Evolutionary conservation across 2,797 vertebrate genomes (phyloP).

Genomic region (Cryptoprocta ferox): DNA sequence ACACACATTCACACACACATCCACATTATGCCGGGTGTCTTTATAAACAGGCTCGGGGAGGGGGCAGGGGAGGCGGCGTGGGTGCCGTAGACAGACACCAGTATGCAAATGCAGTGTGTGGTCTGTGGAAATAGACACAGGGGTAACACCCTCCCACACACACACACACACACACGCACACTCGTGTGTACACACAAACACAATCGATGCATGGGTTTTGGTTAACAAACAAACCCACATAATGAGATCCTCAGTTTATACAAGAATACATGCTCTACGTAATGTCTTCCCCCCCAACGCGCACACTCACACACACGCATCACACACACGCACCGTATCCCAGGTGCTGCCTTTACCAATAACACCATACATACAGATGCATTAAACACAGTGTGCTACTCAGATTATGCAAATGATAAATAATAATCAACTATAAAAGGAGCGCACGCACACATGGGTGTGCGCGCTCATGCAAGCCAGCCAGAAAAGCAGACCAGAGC

Average conservation of each 20-base stretch:
- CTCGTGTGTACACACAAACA: neutral
- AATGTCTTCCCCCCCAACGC: neutral
- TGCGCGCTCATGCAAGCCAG: fast-evolving
- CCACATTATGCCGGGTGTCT: slow-evolving; percentile 65
- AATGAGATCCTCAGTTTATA: neutral
- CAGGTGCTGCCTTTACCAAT: neutral
- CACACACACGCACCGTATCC: neutral
- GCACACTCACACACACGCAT: neutral
- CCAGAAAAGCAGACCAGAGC: neutral
- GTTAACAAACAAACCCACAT: slow-evolving; percentile 52
- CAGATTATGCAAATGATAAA: neutral
- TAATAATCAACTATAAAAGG: neutral
- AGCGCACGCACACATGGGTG: too few species aligned
- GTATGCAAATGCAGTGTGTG: slow-evolving; percentile 23
- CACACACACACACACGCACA: neutral
- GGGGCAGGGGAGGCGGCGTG: neutral
- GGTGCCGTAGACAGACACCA: neutral
- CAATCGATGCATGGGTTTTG: slow-evolving; percentile 44
- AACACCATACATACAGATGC: neutral
- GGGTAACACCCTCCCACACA: neutral
- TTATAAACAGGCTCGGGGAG: slow-evolving; percentile 56
- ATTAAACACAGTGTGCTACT: neutral
- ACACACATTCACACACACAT: neutral
- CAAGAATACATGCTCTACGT: neutral
- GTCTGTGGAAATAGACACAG: slow-evolving; percentile 47